Evolutionary conservation across 2,888 invertebrate genomes (phyloP), one percentile per base, ranked within the genome.

Genomic region (Campaea margaritaria): DNA sequence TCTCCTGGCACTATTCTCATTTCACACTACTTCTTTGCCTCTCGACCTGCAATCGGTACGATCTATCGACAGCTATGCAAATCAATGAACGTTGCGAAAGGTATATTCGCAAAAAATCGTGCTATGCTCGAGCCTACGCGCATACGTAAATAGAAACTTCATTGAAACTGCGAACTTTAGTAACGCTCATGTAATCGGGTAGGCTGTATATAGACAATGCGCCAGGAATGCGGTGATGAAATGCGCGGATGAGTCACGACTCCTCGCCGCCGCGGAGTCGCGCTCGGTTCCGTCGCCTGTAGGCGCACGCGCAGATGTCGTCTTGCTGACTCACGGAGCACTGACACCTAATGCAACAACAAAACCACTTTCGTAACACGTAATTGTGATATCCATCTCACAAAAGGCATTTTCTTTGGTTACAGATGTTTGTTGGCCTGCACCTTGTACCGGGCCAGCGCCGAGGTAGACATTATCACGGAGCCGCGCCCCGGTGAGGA

Each of bases 401-500:
- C 51, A 42, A 57, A 47, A 52, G 13, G 27, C 11, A 49, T 76
- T 79, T 83, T 67, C 72, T 76, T 89, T 82, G 21, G 85, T 93
- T 92, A 64, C 91, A 94, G 94, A 89, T 87, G 93, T 84, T 89
- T 93, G 78, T 78, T 90, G 70, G 79, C 87, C 74, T 91, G 89
- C 82, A 83, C 87, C 73, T 72, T 91, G 68, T 91, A 89, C 73
- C 79, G 78, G 72, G 85, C 77, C 62, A 75, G 81, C 60, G 91
- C 91, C 62, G 94, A 94, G 70, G 93, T 94, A 62, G 93, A 94
- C 72, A 87, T 94, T 60, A 94, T 94, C 74, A 94, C 94, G 49
- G 93, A 94, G 81, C 94, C 95, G 12, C 89, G 94, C 69, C 94
- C 94, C 14, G 95, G 95, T 21, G 93, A 95, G 74, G 95, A 95